These are phyloP conservation scores for Psilopogon haemacephalus DNA, from an alignment of 2,113 vertebrate genomes.

Conservation along the genomic window DNA sequence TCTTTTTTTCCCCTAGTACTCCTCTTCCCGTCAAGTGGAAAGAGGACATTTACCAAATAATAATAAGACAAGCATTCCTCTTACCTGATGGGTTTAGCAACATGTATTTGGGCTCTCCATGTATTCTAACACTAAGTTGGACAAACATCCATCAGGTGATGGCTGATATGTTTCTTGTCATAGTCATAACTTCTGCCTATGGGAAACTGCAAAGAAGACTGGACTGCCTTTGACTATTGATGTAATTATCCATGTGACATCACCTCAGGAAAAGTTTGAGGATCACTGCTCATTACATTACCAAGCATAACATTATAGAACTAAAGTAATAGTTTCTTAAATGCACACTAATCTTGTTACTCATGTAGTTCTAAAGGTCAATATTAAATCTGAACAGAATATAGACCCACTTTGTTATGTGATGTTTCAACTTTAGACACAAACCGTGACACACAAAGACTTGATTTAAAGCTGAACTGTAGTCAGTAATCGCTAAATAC, in stretches of 20 bases:
- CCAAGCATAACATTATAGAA: neutral
- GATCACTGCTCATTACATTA: neutral
- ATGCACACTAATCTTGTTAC: neutral
- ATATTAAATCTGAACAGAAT: neutral
- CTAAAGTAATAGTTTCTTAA: neutral
- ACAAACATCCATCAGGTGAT: neutral
- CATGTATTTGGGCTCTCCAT: neutral
- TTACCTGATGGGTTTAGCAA: neutral
- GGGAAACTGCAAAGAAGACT: neutral
- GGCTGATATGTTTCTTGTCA: neutral
- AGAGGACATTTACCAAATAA: neutral
- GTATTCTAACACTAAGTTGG: neutral
- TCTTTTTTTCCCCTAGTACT: neutral
- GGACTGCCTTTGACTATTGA: neutral
- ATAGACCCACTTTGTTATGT: neutral
- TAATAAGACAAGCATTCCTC: neutral
- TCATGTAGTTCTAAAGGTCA: neutral
- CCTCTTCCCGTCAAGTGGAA: neutral
- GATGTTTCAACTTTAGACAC: neutral
- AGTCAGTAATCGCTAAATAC: neutral
- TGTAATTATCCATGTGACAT: neutral
- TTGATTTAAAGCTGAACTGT: neutral
- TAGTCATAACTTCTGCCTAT: neutral
- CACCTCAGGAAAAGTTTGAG: neutral
- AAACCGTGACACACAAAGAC: neutral